These are phyloP conservation scores for Mycteria americana DNA, from an alignment of 2,797 vertebrate species.

Conservation along the genomic window DNA sequence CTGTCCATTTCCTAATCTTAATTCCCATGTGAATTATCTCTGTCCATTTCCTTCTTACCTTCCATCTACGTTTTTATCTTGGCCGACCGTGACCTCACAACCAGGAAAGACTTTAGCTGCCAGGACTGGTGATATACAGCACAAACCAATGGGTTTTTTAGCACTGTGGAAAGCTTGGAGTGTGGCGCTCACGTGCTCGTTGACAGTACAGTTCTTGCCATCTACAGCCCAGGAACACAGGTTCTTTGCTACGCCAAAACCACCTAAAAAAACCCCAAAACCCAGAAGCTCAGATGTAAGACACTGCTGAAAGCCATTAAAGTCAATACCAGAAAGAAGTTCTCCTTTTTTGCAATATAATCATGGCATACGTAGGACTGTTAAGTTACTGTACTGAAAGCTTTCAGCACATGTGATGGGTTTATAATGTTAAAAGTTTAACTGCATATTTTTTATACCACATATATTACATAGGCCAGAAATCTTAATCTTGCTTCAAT, in stretches of 20 bases:
- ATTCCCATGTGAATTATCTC: background rate
- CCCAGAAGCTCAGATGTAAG: background rate
- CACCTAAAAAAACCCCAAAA: constrained; percentile 62
- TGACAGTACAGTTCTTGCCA: constrained; percentile 82
- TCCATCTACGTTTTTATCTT: constrained; percentile 76
- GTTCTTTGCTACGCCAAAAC: constrained; percentile 84
- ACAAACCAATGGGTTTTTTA: constrained; percentile 83
- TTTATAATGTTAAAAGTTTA: background rate
- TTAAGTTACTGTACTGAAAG: background rate
- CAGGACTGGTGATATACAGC: constrained; percentile 83
- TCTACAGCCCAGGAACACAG: constrained; percentile 85
- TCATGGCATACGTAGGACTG: fast-evolving
- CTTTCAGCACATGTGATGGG: background rate
- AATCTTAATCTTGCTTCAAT: background rate
- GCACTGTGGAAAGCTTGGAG: constrained; percentile 78
- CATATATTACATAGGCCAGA: fast-evolving
- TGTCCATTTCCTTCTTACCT: constrained; percentile 33
- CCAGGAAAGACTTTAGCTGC: constrained; percentile 84
- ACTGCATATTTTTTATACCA: background rate
- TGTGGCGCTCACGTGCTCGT: constrained; percentile 71
- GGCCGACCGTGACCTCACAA: constrained; percentile 81
- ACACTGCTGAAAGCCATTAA: background rate
- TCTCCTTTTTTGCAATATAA: background rate
- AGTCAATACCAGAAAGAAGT: background rate
- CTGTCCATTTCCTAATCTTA: background rate